These are phyloP conservation scores for Mionectes olivaceus DNA, from an alignment of 2,797 vertebrate species.

Conservation along the genomic window DNA sequence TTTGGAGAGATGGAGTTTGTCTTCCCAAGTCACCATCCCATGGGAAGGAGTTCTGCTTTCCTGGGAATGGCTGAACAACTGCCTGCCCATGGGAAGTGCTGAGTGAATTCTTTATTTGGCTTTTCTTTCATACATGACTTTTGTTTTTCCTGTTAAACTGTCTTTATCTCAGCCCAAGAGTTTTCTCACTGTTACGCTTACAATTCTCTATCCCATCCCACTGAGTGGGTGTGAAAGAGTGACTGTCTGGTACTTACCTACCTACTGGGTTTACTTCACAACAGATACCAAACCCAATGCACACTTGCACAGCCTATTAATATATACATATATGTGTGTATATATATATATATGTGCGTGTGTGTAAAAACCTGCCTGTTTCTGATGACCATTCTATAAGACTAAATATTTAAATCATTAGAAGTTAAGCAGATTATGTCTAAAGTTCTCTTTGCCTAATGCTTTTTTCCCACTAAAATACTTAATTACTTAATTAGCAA, in stretches of 20 bases:
- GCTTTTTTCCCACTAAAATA: not conserved
- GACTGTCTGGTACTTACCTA: not conserved
- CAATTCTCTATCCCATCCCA: not conserved
- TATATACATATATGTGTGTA: not conserved
- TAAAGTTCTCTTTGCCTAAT: not conserved
- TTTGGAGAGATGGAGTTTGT: not conserved
- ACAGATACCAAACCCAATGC: not conserved
- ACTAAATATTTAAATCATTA: not conserved
- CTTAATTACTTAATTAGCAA: not conserved
- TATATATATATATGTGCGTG: not conserved
- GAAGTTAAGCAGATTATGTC: not conserved
- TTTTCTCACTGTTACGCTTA: not conserved
- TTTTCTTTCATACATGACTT: not conserved
- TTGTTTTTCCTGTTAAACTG: not conserved
- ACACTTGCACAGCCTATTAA: not conserved
- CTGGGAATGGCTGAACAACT: not conserved
- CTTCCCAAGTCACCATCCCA: not conserved
- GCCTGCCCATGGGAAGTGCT: not conserved
- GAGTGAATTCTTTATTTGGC: not conserved
- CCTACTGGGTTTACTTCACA: not conserved
- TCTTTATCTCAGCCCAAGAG: no score
- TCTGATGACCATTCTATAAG: not conserved
- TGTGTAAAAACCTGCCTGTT: not conserved
- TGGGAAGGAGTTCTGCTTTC: accelerated
- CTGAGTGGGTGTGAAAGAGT: accelerated